Evolutionary conservation across 2,888 invertebrate genomes (phyloP).

Genomic region (Limnephilus rhombicus): DNA sequence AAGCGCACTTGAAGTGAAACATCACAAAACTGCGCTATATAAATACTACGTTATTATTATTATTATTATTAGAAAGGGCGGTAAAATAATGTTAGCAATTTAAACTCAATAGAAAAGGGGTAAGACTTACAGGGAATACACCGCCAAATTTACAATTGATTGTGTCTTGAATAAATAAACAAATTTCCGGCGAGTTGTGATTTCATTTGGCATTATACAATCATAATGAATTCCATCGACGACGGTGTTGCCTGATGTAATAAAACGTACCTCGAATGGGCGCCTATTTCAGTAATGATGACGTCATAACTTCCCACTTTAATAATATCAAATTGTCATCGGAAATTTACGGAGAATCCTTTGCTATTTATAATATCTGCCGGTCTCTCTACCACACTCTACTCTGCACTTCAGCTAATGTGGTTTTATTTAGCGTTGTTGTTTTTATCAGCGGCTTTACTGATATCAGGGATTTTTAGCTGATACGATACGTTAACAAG

Average conservation of each 20-base stretch:
- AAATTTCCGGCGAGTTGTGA: background rate
- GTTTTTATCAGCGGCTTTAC: background rate
- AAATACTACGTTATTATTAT: too few species aligned
- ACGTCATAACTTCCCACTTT: background rate
- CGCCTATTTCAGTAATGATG: background rate
- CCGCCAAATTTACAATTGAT: background rate
- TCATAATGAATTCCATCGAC: constrained; percentile 9
- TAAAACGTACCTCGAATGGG: background rate
- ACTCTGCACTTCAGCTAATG: background rate
- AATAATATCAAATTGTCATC: background rate
- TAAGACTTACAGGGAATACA: background rate
- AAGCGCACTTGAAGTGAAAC: too few species aligned
- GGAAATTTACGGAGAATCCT: background rate
- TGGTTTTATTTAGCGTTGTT: background rate
- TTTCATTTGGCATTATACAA: background rate
- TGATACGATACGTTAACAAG: background rate
- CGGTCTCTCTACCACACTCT: background rate
- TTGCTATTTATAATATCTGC: background rate
- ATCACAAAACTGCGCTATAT: too few species aligned
- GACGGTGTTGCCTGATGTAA: background rate
- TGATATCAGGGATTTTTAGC: background rate
- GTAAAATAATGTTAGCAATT: background rate
- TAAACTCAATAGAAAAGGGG: background rate
- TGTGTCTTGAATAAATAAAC: constrained; percentile 10
- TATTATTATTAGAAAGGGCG: background rate